Evolutionary conservation across 2,888 invertebrate species (phyloP).

Genomic region (Zootermopsis nevadensis): DNA sequence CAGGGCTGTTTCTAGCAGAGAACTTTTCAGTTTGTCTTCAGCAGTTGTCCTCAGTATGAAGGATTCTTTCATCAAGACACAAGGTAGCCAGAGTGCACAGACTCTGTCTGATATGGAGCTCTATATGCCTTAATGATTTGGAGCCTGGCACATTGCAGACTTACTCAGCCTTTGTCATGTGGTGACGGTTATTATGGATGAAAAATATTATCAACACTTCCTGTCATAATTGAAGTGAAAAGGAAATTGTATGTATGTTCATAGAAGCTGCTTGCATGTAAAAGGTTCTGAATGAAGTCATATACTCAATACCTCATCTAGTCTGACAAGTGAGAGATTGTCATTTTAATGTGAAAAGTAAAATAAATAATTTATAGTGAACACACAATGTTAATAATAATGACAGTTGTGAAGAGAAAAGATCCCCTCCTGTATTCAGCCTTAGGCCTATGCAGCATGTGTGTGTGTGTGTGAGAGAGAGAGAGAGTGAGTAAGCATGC

Average conservation of each 20-base stretch:
- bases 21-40: too few species aligned
- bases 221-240: not conserved
- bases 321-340: constrained; percentile 40
- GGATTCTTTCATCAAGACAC: too few species aligned
- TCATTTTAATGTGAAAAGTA: constrained; percentile 39
- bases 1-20: too few species aligned
- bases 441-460: constrained; percentile 38
- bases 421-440: not conserved
- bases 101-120: too few species aligned
- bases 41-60: too few species aligned
- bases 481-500: not conserved
- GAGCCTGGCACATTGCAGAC: too few species aligned
- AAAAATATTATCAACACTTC: not conserved
- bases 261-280: constrained; percentile 26
- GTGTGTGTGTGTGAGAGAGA: not conserved
- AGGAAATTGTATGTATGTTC: not conserved
- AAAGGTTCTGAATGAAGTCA: constrained; percentile 6
- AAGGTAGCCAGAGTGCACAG: too few species aligned
- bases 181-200: too few species aligned
- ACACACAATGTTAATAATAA: constrained; percentile 10
- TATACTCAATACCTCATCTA: constrained; percentile 48
- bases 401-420: constrained; percentile 4
- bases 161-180: too few species aligned
- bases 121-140: too few species aligned
- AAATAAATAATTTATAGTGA: constrained; percentile 24